Percentiles rank a stretch among this genome's conserved stretches.
These are phyloP conservation scores for Podilymbus podiceps DNA, from an alignment of 2,113 vertebrate genomes.

Conservation along the genomic window DNA sequence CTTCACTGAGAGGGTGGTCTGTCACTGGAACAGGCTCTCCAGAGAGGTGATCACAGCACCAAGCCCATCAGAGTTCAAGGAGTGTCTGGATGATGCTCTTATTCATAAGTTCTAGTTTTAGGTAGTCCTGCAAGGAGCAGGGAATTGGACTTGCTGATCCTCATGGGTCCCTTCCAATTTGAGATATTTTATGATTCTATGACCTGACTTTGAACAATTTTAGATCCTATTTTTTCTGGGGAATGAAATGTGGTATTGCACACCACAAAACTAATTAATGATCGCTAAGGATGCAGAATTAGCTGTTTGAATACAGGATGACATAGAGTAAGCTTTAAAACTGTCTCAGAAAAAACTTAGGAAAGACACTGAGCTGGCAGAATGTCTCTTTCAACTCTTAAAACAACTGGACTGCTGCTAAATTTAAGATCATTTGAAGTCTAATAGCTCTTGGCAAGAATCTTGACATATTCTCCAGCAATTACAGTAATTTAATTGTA, in stretches of 20 bases:
- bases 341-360: background rate
- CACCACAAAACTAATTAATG: background rate
- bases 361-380: background rate
- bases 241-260: background rate
- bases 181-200: background rate
- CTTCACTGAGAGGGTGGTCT: fast-evolving
- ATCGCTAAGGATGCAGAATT: background rate
- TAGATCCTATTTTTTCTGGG: background rate
- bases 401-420: background rate
- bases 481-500: slow-evolving; percentile 63
- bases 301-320: background rate
- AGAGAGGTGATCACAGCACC: background rate
- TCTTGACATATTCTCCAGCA: slow-evolving; percentile 41
- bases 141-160: background rate
- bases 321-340: background rate
- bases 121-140: background rate
- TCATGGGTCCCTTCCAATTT: background rate
- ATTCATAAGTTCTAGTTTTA: background rate
- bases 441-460: slow-evolving; percentile 54
- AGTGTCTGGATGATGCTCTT: background rate
- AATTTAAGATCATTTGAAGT: slow-evolving; percentile 33
- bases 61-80: background rate
- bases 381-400: background rate
- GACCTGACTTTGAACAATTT: background rate
- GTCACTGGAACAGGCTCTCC: background rate